Percentiles rank a stretch among this genome's conserved stretches.
These are phyloP conservation scores for Rattus norvegicus DNA, from an alignment of 2,113 vertebrate genomes.

Conservation along the genomic window DNA sequence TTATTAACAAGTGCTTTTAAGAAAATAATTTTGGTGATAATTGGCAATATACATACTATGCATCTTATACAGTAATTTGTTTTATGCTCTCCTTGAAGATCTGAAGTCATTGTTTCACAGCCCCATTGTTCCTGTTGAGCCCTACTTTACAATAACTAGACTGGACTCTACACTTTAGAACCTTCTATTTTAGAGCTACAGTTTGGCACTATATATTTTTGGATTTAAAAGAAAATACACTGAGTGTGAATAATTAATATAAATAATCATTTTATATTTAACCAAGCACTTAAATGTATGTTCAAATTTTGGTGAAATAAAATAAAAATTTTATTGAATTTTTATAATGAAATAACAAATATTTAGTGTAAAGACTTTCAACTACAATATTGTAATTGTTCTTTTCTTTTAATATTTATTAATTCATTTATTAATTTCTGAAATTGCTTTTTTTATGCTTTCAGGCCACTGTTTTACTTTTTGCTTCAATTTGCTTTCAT, in stretches of 20 bases:
- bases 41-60: constrained; percentile 83
- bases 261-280: constrained; percentile 86
- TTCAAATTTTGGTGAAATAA: constrained; percentile 86
- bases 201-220: constrained; percentile 85
- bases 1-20: constrained; percentile 86
- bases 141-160: constrained; percentile 82
- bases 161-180: constrained; percentile 80
- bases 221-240: constrained; percentile 84
- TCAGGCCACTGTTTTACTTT: too few relatives aligned
- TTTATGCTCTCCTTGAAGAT: constrained; percentile 88
- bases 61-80: constrained; percentile 89
- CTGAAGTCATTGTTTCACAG: constrained; percentile 89
- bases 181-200: constrained; percentile 78
- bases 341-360: constrained; percentile 75
- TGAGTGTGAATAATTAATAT: constrained; percentile 85
- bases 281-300: constrained; percentile 84
- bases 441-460: too few relatives aligned
- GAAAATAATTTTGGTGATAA: constrained; percentile 87
- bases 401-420: too few relatives aligned
- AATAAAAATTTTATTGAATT: constrained; percentile 77
- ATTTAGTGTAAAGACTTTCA: constrained; percentile 79
- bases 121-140: constrained; percentile 88
- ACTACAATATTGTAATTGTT: constrained; percentile 74
- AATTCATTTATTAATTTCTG: too few relatives aligned
- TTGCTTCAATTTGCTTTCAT: too few relatives aligned